Evolutionary conservation across 2,797 vertebrate genomes (phyloP).

Genomic region (Chelon auratus): DNA sequence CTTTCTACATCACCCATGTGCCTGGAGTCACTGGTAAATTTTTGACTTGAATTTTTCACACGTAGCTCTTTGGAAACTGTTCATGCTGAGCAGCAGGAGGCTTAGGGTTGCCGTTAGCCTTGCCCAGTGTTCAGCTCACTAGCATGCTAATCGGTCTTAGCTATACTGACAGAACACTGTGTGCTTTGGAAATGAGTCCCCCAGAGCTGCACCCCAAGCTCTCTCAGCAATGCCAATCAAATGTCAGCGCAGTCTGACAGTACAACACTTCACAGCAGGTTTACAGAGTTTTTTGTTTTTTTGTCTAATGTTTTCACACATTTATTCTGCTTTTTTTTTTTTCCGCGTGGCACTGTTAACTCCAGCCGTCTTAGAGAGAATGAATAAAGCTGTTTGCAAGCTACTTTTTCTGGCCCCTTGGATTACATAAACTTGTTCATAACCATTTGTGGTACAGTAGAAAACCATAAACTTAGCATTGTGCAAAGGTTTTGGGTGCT

Average conservation of each 20-base stretch:
- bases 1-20: not conserved
- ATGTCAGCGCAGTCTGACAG: slow-evolving; percentile 39
- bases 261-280: not conserved
- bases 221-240: slow-evolving; percentile 47
- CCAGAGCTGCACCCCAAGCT: slow-evolving; percentile 25
- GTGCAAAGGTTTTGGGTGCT: not conserved
- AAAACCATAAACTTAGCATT: not conserved
- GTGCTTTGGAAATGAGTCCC: slow-evolving; percentile 32
- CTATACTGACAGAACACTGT: slow-evolving; percentile 21
- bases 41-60: not conserved
- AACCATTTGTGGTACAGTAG: not conserved
- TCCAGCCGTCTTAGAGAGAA: not conserved
- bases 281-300: slow-evolving; percentile 4
- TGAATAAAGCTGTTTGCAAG: not conserved
- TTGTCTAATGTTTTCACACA: not conserved
- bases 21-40: not conserved
- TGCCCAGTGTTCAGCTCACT: slow-evolving; percentile 28
- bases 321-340: not conserved
- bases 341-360: not conserved
- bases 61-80: slow-evolving; percentile 15
- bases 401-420: slow-evolving; percentile 1
- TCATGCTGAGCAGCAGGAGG: slow-evolving; percentile 4
- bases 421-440: slow-evolving; percentile 18
- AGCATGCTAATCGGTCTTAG: not conserved
- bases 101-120: slow-evolving; percentile 4